phyloP scores from a whole-genome alignment of 2,888 invertebrate species.

The Prosopocoilus inquinatus region DNA sequence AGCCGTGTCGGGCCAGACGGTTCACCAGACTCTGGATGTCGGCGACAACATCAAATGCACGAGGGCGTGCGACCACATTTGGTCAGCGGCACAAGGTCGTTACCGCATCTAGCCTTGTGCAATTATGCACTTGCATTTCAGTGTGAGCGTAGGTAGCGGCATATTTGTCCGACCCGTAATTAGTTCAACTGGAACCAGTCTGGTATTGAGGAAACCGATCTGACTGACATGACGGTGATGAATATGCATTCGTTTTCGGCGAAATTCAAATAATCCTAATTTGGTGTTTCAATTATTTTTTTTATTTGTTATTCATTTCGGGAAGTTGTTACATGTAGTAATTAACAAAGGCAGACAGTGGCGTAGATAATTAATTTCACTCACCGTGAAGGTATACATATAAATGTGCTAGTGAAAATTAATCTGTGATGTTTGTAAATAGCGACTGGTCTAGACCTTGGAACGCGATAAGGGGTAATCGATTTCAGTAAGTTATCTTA shows the following conservation, averaged over 20 bases:
- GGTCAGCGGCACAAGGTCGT: conserved; percentile 25
- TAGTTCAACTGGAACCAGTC: background rate
- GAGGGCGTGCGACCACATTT: conserved; percentile 22
- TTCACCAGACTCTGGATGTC: conserved; percentile 4
- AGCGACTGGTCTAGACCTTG: too few relatives aligned
- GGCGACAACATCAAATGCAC: background rate
- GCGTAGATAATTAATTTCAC: too few relatives aligned
- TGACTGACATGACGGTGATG: background rate
- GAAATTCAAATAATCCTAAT: background rate
- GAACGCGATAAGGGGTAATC: too few relatives aligned
- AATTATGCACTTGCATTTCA: conserved; percentile 26
- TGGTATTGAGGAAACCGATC: background rate
- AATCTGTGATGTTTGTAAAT: too few relatives aligned
- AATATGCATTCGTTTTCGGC: background rate
- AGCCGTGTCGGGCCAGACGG: background rate
- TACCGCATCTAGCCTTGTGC: conserved; percentile 22
- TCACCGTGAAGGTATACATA: too few relatives aligned
- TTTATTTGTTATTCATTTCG: too few relatives aligned
- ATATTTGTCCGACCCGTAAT: background rate
- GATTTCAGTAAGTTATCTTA: too few relatives aligned
- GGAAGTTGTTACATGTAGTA: too few relatives aligned
- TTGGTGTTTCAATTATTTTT: too few relatives aligned
- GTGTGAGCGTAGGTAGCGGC: conserved; percentile 8
- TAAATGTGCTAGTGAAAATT: too few relatives aligned
- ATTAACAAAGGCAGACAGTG: too few relatives aligned